These are phyloP conservation scores for Fabriciana adippe DNA, from an alignment of 2,888 invertebrate species.

Conservation along the genomic window DNA sequence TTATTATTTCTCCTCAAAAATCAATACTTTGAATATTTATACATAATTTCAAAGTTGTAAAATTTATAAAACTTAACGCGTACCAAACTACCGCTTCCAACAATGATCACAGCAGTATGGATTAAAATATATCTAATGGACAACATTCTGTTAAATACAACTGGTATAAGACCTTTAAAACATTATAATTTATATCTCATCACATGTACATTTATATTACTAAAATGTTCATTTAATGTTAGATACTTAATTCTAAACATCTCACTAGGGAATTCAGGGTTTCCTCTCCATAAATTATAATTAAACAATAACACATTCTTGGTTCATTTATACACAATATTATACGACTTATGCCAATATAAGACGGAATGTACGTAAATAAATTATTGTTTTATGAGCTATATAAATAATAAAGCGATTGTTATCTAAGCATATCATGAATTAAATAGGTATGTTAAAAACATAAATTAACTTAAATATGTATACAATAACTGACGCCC, in stretches of 20 bases:
- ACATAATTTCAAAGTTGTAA: constrained; percentile 4
- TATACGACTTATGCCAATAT: constrained; percentile 9
- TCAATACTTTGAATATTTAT: constrained; percentile 3
- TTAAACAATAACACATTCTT: constrained; percentile 28
- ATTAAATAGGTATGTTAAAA: no score
- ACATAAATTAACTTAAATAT: no score
- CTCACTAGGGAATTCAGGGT: constrained; percentile 62
- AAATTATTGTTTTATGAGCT: background rate
- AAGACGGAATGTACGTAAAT: constrained; percentile 11
- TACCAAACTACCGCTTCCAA: constrained; percentile 13
- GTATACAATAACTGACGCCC: no score
- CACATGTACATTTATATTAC: constrained; percentile 48
- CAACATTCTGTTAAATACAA: constrained; percentile 29
- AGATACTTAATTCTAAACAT: constrained; percentile 53
- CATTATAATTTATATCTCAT: constrained; percentile 41
- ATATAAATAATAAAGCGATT: background rate
- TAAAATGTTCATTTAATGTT: constrained; percentile 53
- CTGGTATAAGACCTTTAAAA: constrained; percentile 29
- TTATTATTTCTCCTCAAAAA: background rate
- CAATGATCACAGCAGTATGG: constrained; percentile 10
- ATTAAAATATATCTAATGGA: constrained; percentile 34
- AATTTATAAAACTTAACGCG: constrained; percentile 18
- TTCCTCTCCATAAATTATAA: constrained; percentile 19
- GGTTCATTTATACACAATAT: constrained; percentile 23
- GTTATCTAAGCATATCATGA: background rate